Base-by-base conservation (phyloP, 2,797 vertebrate species). In the Acrossocheilus wenchowensis region DNA sequence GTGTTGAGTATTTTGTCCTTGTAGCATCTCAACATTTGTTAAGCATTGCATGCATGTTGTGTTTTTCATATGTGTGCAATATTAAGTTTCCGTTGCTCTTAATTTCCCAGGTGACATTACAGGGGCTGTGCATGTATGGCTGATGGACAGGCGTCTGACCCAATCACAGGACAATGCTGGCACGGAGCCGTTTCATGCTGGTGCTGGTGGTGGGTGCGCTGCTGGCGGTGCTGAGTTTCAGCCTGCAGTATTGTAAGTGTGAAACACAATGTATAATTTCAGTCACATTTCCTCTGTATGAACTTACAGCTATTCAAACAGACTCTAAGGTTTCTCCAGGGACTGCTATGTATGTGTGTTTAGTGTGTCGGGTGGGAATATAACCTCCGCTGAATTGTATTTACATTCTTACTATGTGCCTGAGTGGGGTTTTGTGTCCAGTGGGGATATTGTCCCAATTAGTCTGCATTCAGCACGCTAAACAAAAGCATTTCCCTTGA, bases 341-440 rank as follows among this genome's bases (percentile, higher is more conserved):
- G 82, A 82, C 82, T 34, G 82, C 92, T 89, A 89, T 90, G 90
- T 82, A 82, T 84, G 90, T 90, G 81, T 86, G 69, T 77, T 84
- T 77, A 66, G 62, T 85, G 78, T 64, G 54, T 81, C 66, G 82
- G 86, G n/a, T 21, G 83, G 62, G 62, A 57, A 68, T 78, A 57
- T 64, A 34, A 64, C 41, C 82, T 14, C 17, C 0, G 10, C 41
- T 39, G 43, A 41, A 66, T 75, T 75, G 43, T 75, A 66, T 77
- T 66, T 77, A 8, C 72, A 48, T 66, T 80, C 60, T 82, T 10
- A n/a, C 86, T 89, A 78, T 79, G 88, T 90, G 90, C n/a, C 3
- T 89, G 90, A 90, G 77, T 85, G 87, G 74, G 68, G 88, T 94
- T 90, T 94, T 94, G 92, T 86, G 82, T 91, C 84, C 89, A 94